Conservation (phyloP, 1,140 invertebrate species). For the Aphelenchoides avenae region DNA sequence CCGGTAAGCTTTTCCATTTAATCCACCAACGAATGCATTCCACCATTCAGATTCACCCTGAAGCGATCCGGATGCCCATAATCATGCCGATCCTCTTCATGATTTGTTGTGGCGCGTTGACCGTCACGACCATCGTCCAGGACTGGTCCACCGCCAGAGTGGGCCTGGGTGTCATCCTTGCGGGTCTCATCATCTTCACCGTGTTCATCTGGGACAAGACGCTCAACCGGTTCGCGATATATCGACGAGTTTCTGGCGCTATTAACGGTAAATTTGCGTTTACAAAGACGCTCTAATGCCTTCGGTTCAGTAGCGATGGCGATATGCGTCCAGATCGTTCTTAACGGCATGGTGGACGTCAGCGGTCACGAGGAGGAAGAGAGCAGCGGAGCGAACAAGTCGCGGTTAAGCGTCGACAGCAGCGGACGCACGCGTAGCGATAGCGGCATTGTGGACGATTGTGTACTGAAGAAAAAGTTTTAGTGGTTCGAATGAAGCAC, state of each 20-base stretch:
- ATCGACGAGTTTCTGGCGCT: slow-evolving; percentile 13
- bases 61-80: slow-evolving; percentile 35
- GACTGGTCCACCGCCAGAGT: slow-evolving; percentile 24
- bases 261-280: slow-evolving; percentile 22
- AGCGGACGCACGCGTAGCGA: too few relatives aligned
- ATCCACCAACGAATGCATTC: slow-evolving; percentile 20
- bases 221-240: slow-evolving; percentile 9
- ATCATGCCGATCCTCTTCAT: slow-evolving; percentile 44
- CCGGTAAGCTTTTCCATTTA: too few relatives aligned
- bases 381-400: too few relatives aligned
- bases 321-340: too few relatives aligned
- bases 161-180: slow-evolving; percentile 13
- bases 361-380: too few relatives aligned
- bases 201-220: slow-evolving; percentile 25
- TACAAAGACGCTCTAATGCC: too few relatives aligned
- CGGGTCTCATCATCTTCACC: slow-evolving; percentile 19
- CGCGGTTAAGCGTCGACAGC: too few relatives aligned
- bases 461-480: too few relatives aligned
- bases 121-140: slow-evolving; percentile 31
- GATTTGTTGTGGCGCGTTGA: slow-evolving; percentile 23
- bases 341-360: too few relatives aligned
- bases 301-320: too few relatives aligned
- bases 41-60: slow-evolving; percentile 43
- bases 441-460: too few relatives aligned
- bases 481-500: too few relatives aligned